phyloP scores from a whole-genome alignment of 2,797 vertebrate species.

The Bufotes viridis region DNA sequence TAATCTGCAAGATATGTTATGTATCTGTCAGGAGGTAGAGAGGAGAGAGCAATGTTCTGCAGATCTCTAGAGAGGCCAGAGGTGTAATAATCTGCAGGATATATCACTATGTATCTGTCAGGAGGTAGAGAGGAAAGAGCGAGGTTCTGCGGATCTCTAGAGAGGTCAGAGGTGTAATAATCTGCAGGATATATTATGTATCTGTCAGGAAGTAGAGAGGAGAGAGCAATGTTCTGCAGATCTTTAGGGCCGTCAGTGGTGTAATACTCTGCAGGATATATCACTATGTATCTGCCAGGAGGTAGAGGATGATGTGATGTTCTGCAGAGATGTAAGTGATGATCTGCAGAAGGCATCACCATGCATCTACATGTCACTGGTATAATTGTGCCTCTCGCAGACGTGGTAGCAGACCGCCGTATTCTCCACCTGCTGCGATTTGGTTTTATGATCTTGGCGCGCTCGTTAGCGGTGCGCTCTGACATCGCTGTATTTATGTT shows the following conservation, averaged over 20 bases:
- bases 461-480: constrained; percentile 50
- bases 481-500: constrained; percentile 56
- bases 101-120: not conserved
- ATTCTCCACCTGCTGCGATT: not conserved
- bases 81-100: not conserved
- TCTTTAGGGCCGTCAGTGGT: not conserved
- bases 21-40: not conserved
- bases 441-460: not conserved
- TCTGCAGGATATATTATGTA: not conserved
- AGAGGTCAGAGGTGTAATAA: not conserved
- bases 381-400: not conserved
- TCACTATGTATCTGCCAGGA: not conserved
- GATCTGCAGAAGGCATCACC: not conserved
- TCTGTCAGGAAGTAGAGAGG: not conserved
- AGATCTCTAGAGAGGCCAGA: constrained; percentile 5
- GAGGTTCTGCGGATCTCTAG: not conserved
- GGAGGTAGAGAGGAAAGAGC: not conserved
- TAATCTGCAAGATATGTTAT: not conserved
- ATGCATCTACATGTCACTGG: not conserved
- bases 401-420: not conserved
- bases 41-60: not conserved
- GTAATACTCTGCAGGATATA: not conserved
- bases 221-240: not conserved
- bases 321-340: not conserved
- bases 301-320: not conserved